Evolutionary conservation across 2,797 vertebrate genomes (phyloP).

Genomic region (Schizothorax lantsangensis): DNA sequence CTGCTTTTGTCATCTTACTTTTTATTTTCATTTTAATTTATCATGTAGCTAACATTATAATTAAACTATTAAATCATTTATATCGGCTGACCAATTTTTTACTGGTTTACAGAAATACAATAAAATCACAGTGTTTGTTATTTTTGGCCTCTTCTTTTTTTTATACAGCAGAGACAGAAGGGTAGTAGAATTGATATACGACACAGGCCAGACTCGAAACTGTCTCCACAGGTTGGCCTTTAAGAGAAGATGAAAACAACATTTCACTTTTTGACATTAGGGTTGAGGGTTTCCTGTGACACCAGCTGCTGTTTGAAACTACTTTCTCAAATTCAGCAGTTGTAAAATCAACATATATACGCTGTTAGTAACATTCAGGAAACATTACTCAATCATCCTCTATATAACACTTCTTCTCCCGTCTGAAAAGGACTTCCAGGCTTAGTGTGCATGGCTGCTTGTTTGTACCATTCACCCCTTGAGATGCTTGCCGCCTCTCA

Average conservation of each 20-base stretch:
- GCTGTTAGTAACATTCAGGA: background rate
- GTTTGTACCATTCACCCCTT: slow-evolving; percentile 24
- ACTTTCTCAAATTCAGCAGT: background rate
- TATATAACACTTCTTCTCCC: background rate
- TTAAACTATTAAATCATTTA: too few species aligned
- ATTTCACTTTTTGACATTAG: background rate
- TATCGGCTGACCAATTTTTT: too few species aligned
- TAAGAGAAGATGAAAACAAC: background rate
- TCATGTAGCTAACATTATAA: too few species aligned
- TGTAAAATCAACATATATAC: background rate
- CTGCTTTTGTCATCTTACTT: background rate
- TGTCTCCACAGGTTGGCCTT: background rate
- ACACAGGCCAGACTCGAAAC: background rate
- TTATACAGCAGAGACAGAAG: background rate
- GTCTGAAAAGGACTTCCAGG: background rate
- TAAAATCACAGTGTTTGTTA: background rate
- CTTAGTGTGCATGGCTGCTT: slow-evolving; percentile 9
- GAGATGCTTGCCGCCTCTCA: slow-evolving; percentile 25
- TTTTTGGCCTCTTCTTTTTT: background rate
- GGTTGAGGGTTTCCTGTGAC: background rate
- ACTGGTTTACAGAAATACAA: background rate
- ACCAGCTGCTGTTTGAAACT: background rate
- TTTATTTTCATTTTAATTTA: too few species aligned
- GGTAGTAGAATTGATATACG: too few species aligned
- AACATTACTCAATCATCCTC: background rate